These are phyloP conservation scores for Carduelis carduelis DNA, from an alignment of 2,797 vertebrate genomes.

Conservation along the genomic window DNA sequence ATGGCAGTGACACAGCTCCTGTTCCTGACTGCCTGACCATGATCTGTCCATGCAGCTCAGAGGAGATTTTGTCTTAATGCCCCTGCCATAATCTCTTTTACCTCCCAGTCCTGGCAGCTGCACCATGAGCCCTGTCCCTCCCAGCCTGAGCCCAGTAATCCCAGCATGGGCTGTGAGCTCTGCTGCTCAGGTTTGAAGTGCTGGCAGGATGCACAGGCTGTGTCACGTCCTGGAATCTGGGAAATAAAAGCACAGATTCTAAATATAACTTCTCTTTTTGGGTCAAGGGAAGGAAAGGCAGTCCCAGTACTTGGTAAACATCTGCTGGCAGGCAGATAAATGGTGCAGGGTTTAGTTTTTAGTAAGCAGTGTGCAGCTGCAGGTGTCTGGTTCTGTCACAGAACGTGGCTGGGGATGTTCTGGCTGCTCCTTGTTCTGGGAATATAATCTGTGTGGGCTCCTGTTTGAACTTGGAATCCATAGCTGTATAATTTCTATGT, in stretches of 20 bases:
- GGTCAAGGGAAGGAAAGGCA: background rate
- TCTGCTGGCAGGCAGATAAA: constrained; percentile 16
- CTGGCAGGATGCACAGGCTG: background rate
- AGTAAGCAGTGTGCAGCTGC: background rate
- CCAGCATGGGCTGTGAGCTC: background rate
- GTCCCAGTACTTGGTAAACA: background rate
- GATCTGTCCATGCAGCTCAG: background rate
- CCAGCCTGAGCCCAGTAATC: background rate
- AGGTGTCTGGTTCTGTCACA: background rate
- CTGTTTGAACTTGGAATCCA: background rate
- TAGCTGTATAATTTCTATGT: background rate
- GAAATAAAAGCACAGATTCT: background rate
- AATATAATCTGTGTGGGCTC: background rate
- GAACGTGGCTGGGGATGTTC: background rate
- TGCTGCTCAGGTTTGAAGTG: background rate
- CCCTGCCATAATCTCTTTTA: background rate
- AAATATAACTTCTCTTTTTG: background rate
- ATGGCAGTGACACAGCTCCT: background rate
- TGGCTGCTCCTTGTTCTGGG: background rate
- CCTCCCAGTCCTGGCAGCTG: background rate
- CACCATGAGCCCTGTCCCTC: background rate
- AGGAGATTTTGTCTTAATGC: background rate
- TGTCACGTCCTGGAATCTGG: background rate
- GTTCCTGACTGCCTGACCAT: background rate
- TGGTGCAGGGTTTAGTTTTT: background rate